Conservation (phyloP, 1,140 invertebrate species). For the Theocolax elegans region DNA sequence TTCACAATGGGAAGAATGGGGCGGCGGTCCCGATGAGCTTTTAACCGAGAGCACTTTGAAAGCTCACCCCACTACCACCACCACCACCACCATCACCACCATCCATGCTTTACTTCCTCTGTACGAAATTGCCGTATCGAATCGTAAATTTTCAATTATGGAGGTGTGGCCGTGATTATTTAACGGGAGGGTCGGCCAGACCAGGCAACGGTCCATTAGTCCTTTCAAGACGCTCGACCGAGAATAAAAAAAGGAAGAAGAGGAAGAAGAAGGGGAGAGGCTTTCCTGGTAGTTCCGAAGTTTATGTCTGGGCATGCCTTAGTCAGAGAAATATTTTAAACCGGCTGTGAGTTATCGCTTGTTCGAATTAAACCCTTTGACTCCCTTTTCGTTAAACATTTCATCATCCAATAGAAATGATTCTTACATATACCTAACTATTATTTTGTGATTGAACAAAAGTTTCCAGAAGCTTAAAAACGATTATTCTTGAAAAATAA, state of each 20-base stretch:
- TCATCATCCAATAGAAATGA: too few relatives aligned
- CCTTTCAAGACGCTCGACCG: slow-evolving; percentile 5
- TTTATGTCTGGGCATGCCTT: not conserved
- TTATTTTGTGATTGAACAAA: too few relatives aligned
- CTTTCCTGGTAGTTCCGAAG: not conserved
- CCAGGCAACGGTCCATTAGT: slow-evolving; percentile 30
- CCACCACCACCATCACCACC: not conserved
- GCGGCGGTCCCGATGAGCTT: slow-evolving; percentile 28
- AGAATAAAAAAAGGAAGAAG: too few relatives aligned
- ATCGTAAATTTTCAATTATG: slow-evolving; percentile 42
- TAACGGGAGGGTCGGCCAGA: not conserved
- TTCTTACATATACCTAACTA: too few relatives aligned
- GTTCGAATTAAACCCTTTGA: too few relatives aligned
- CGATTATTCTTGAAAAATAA: too few relatives aligned
- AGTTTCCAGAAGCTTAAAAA: too few relatives aligned
- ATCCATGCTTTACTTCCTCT: not conserved
- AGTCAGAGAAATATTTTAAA: not conserved
- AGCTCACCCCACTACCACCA: not conserved
- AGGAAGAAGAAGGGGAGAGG: not conserved
- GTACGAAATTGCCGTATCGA: slow-evolving; percentile 34
- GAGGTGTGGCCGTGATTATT: slow-evolving; percentile 41
- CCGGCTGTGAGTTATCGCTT: too few relatives aligned
- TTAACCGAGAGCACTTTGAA: slow-evolving; percentile 39
- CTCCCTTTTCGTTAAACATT: too few relatives aligned
- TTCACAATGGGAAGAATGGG: slow-evolving; percentile 30